Evolutionary conservation across 2,113 vertebrate species (phyloP).

Genomic region (Baryphthengus martii): DNA sequence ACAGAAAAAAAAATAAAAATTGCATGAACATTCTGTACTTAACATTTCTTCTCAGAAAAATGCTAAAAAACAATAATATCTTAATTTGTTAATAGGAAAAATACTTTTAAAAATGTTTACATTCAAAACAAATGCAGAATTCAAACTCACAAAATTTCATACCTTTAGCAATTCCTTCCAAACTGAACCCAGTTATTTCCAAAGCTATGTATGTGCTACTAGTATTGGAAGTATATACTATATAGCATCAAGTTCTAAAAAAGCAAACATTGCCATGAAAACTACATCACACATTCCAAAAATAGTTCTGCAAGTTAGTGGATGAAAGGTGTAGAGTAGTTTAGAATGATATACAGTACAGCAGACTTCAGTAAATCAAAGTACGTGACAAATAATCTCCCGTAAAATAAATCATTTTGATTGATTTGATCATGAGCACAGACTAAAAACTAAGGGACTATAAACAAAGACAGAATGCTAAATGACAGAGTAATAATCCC

Average conservation of each 20-base stretch:
- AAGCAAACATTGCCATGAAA: neutral
- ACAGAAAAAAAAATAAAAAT: neutral
- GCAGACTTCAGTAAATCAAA: constrained; percentile 18
- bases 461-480: constrained; percentile 2
- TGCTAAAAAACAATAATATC: neutral
- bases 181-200: neutral
- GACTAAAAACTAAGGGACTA: neutral
- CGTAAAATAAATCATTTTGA: constrained; percentile 52
- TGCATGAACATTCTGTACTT: neutral
- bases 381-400: neutral
- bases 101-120: neutral
- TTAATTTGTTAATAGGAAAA: neutral
- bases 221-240: neutral
- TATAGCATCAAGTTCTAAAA: neutral
- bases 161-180: neutral
- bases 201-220: neutral
- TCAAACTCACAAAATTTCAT: neutral
- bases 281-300: neutral
- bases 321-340: neutral
- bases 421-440: constrained; percentile 22
- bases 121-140: neutral
- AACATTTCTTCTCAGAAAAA: neutral
- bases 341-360: neutral
- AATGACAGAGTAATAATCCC: neutral
- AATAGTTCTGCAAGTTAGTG: constrained; percentile 24